Evolutionary conservation across 2,113 vertebrate species (phyloP), one percentile per base, ranked within the genome.

Genomic region (Notechis scutatus): DNA sequence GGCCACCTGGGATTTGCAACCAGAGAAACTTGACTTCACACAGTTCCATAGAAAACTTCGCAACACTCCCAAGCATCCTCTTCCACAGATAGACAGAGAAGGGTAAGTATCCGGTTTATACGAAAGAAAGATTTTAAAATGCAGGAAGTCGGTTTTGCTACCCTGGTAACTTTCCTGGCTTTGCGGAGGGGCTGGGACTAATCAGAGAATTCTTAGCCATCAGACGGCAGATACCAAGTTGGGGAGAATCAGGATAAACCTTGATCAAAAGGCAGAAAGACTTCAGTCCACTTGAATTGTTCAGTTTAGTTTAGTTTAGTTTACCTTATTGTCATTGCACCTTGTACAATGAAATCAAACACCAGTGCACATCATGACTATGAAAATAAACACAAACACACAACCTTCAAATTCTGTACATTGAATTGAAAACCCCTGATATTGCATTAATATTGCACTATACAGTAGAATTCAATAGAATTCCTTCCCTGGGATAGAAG

Each of bases 11-110:
- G 99, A 99, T 93, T 97, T 99, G 93, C 99, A 99, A 96, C 99
- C 99, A 1, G 99, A 99, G 96, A 99, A 99, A 97, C 97, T 99
- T 96, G 99, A 99, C 97, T 99, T 99, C 96, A 98, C 98, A 15
- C 99, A 99, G 91, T 99, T 99, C 94, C 99, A 99, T 95, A 97
- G 98, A 93, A 99, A 99, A 96, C 96, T 98, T 64, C 95, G 98
- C 87, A 98, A 98, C 94, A 96, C 97, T 24, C 98, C 99, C 92
- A 99, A 99, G 97, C 98, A 98, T 93, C 94, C 97, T 0, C 96
- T 99, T 96, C 98, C 98, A 5, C 99, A 99, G 96, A 99, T 99
- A 85, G 98, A 99, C 97, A 97, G 98, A 94, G 99, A 99, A 97
- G 99, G 99, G 99, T 99, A 98, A 98, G 98, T 90, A 34, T 54